phyloP scores from a whole-genome alignment of 2,888 invertebrate genomes.

The Cantharis flavilabris region DNA sequence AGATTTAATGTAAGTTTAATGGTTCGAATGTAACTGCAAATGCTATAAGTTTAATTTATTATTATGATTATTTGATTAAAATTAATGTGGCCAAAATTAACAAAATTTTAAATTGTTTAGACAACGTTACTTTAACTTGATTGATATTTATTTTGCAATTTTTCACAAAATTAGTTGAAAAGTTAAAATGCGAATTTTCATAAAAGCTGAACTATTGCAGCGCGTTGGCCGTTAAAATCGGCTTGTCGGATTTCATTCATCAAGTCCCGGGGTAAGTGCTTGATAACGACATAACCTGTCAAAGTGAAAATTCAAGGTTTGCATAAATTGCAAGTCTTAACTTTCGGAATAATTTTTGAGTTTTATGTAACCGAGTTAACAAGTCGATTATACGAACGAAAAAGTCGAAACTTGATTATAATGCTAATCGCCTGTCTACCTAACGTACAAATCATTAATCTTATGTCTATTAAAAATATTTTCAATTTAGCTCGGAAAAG shows the following conservation, averaged over 20 bases:
- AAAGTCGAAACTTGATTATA: not conserved
- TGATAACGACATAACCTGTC: slow-evolving; percentile 13
- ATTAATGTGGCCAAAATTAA: not conserved
- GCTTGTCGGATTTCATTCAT: slow-evolving; percentile 12
- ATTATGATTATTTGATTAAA: slow-evolving; percentile 1
- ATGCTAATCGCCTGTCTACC: not conserved
- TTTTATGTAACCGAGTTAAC: not conserved
- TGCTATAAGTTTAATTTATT: not conserved
- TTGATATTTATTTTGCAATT: not conserved
- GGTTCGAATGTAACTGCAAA: not conserved
- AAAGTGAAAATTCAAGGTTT: not conserved
- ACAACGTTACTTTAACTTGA: not conserved
- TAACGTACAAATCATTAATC: not conserved
- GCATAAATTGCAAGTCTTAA: slow-evolving; percentile 8
- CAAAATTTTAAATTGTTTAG: not conserved
- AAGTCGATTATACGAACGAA: not conserved
- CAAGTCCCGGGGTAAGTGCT: slow-evolving; percentile 7
- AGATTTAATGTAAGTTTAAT: slow-evolving; percentile 2
- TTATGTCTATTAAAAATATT: not conserved
- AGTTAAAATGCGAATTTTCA: not conserved
- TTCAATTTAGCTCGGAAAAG: not conserved
- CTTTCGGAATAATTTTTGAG: not conserved
- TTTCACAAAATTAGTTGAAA: not conserved
- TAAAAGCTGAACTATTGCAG: not conserved
- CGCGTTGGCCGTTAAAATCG: not conserved